Conservation (phyloP, 2,113 vertebrate genomes). For the Tachysurus vachellii region DNA sequence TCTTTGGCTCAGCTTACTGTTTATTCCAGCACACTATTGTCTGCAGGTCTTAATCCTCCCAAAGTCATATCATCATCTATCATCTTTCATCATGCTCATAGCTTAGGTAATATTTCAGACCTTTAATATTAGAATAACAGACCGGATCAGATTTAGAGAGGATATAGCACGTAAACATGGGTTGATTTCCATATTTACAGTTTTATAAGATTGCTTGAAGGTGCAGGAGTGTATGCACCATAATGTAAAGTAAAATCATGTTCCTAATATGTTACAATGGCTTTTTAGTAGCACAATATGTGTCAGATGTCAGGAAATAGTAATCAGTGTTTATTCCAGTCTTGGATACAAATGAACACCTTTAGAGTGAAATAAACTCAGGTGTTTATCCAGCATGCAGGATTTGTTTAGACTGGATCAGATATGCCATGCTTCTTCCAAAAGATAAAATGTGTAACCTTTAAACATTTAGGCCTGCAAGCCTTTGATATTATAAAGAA, state of each 20-base stretch:
- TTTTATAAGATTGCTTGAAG: constrained; percentile 1
- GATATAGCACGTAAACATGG: background rate
- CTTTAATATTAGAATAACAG: constrained; percentile 42
- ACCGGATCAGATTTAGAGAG: constrained; percentile 21
- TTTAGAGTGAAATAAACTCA: background rate
- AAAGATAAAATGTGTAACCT: background rate
- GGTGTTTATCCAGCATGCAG: background rate
- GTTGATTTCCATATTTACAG: background rate
- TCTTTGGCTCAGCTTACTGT: constrained; percentile 49
- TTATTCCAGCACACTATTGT: constrained; percentile 38
- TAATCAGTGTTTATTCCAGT: background rate
- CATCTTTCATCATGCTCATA: background rate
- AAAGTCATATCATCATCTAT: constrained; percentile 44
- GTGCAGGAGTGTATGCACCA: background rate
- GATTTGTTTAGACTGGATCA: background rate
- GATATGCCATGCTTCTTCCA: background rate
- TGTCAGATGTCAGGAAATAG: background rate
- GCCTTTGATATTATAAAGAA: constrained; percentile 9
- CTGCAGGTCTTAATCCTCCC: constrained; percentile 48
- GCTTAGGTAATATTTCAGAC: constrained; percentile 33
- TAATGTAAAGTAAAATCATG: background rate
- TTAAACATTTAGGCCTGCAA: background rate
- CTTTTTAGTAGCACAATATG: background rate
- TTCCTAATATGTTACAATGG: background rate
- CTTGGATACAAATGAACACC: background rate